Conservation (phyloP, 2,113 vertebrate genomes). For the Pogonocichla stellata region DNA sequence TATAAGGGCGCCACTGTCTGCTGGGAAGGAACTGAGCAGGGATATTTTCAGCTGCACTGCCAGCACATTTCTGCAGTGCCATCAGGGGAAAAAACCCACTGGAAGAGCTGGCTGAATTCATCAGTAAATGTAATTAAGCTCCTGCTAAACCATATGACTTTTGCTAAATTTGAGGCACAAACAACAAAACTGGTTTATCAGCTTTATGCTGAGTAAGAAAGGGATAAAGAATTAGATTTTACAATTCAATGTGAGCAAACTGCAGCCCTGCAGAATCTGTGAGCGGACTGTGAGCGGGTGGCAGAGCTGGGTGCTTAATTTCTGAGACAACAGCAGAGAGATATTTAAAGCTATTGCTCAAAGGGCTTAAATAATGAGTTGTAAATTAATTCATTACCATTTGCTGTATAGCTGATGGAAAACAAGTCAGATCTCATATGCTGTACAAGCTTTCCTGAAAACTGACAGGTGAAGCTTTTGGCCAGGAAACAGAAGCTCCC, state of each 20-base stretch:
- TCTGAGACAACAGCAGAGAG: not conserved
- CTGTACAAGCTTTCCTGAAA: not conserved
- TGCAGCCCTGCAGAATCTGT: not conserved
- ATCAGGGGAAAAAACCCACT: not conserved
- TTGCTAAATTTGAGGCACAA: not conserved
- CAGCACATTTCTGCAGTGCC: not conserved
- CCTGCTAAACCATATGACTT: not conserved
- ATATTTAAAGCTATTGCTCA: not conserved
- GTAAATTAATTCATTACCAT: not conserved
- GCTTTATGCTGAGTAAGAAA: conserved; percentile 23
- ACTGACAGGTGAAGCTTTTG: not conserved
- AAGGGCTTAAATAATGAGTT: not conserved
- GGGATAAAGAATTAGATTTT: not conserved
- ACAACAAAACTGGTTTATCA: not conserved
- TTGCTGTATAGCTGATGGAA: not conserved
- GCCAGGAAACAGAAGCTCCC: not conserved
- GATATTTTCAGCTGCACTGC: not conserved
- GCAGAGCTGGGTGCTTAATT: not conserved
- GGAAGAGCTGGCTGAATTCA: not conserved
- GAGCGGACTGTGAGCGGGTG: not conserved
- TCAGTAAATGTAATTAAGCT: conserved; percentile 3
- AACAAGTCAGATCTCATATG: not conserved
- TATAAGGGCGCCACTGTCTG: not conserved
- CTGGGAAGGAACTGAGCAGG: not conserved
- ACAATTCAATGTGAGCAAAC: not conserved